A percentile compares a stretch with the other conserved stretches of the same genome.
Conservation (phyloP, 2,888 invertebrate genomes). For the Druceiella hillmani region DNA sequence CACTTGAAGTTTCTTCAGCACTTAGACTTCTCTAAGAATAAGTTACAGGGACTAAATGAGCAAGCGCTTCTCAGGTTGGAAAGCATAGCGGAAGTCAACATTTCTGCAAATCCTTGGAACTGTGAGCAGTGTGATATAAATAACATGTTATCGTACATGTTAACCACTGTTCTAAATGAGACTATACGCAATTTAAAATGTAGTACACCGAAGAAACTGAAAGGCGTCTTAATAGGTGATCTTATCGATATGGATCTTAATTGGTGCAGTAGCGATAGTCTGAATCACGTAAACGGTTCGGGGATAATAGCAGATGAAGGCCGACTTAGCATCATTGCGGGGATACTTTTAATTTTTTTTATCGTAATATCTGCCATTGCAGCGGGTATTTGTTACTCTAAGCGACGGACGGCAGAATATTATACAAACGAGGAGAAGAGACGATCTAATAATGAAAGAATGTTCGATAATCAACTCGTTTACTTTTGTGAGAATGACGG, state of each 20-base stretch:
- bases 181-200: slow-evolving; percentile 52
- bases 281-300: slow-evolving; percentile 48
- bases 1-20: slow-evolving; percentile 54
- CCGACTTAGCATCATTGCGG: slow-evolving; percentile 47
- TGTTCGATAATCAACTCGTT: slow-evolving; percentile 36
- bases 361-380: slow-evolving; percentile 44
- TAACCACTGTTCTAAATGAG: slow-evolving; percentile 48
- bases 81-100: slow-evolving; percentile 46
- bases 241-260: slow-evolving; percentile 22
- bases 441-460: slow-evolving; percentile 29
- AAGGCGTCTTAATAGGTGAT: slow-evolving; percentile 37
- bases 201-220: slow-evolving; percentile 51
- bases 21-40: slow-evolving; percentile 71
- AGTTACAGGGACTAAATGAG: slow-evolving; percentile 58
- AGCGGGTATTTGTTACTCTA: slow-evolving; percentile 59
- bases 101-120: slow-evolving; percentile 62
- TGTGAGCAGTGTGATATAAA: slow-evolving; percentile 62
- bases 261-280: slow-evolving; percentile 8
- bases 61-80: slow-evolving; percentile 53
- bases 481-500: slow-evolving; percentile 42
- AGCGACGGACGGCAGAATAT: slow-evolving; percentile 66
- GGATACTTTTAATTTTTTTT: too few relatives aligned
- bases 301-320: slow-evolving; percentile 46
- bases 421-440: slow-evolving; percentile 74
- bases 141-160: slow-evolving; percentile 51